Conservation (phyloP, 2,888 invertebrate species). For the Yponomeuta plumbellus region DNA sequence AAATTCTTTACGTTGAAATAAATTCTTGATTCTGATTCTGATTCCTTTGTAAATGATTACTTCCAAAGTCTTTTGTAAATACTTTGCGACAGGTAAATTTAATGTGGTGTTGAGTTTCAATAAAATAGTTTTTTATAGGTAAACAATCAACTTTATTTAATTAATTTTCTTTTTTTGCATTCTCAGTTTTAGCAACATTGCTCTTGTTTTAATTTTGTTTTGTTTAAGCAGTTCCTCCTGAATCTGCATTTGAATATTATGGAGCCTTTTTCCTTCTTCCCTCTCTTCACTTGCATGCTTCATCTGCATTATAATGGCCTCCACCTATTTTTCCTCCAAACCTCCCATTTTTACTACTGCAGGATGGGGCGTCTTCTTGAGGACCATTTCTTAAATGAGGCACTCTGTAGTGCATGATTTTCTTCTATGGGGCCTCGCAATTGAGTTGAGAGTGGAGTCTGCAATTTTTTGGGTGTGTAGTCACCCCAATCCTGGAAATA, state of each 20-base stretch:
- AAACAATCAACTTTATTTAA: neutral
- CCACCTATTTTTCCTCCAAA: neutral
- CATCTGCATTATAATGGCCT: slow-evolving; percentile 5
- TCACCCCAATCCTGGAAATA: slow-evolving; percentile 11
- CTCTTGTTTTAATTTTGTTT: slow-evolving; percentile 14
- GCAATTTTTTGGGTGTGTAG: slow-evolving; percentile 3
- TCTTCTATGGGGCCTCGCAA: neutral
- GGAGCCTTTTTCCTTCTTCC: neutral
- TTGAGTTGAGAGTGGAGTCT: slow-evolving; percentile 5
- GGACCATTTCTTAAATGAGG: neutral
- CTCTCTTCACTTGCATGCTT: slow-evolving; percentile 1
- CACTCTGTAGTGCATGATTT: no score
- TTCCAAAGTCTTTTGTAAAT: slow-evolving; percentile 12
- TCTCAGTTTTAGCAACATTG: slow-evolving; percentile 9
- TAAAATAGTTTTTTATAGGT: neutral
- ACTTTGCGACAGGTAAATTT: neutral
- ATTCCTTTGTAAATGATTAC: slow-evolving; percentile 11
- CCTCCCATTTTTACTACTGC: slow-evolving; percentile 1
- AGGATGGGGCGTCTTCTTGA: slow-evolving; percentile 2
- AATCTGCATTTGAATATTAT: neutral
- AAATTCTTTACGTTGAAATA: no score
- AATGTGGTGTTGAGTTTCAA: neutral
- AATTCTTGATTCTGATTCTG: no score
- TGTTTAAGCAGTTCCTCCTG: slow-evolving; percentile 15
- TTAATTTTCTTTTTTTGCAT: slow-evolving; percentile 3